Evolutionary conservation across 2,797 vertebrate species (phyloP).

Genomic region (Scolopax rusticola): DNA sequence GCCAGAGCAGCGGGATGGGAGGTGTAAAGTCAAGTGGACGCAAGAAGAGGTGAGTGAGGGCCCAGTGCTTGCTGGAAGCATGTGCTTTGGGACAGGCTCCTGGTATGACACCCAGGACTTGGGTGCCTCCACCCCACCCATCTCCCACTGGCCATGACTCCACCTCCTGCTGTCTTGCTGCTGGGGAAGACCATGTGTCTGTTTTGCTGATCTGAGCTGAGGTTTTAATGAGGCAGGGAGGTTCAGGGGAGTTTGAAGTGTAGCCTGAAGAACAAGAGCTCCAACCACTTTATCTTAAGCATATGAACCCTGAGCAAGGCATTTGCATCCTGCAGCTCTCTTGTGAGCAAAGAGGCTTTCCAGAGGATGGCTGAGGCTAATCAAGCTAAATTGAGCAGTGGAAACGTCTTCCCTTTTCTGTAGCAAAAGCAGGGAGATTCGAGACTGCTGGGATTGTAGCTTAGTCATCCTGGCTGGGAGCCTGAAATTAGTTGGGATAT

Average conservation of each 20-base stretch:
- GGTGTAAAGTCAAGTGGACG: constrained; percentile 94
- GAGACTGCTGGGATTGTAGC: background rate
- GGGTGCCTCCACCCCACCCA: background rate
- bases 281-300: background rate
- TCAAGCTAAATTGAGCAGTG: background rate
- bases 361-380: background rate
- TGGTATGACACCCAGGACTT: background rate
- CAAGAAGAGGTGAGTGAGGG: constrained; percentile 88
- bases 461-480: constrained; percentile 10
- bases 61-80: background rate
- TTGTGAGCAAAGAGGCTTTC: background rate
- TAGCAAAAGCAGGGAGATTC: background rate
- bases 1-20: constrained; percentile 89
- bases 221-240: background rate
- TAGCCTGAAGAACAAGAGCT: background rate
- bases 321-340: background rate
- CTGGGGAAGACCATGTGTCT: background rate
- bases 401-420: background rate
- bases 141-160: fast-evolving
- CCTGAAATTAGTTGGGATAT: background rate
- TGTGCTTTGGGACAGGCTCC: background rate
- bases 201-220: background rate
- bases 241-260: background rate
- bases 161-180: background rate
- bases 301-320: fast-evolving